Percentiles rank a stretch among this genome's conserved stretches.
phyloP scores from a whole-genome alignment of 2,797 vertebrate genomes.

The Oophaga sylvatica region DNA sequence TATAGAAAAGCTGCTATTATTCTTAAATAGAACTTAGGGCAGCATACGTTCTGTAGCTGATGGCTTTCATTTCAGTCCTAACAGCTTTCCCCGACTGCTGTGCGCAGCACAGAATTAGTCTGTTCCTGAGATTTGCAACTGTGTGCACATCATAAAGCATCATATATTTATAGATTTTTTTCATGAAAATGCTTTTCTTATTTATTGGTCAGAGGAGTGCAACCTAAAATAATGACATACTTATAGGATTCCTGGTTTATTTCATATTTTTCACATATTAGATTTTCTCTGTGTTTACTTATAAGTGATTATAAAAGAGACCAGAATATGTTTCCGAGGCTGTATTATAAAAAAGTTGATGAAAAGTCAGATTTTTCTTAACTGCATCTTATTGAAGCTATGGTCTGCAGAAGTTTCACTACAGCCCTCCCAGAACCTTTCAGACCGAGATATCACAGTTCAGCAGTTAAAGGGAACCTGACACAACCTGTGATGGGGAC shows the following conservation, averaged over 20 bases:
- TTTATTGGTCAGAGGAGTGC: constrained; percentile 18
- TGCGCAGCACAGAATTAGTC: constrained; percentile 2
- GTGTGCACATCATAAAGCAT: constrained; percentile 26
- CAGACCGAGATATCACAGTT: too few species aligned
- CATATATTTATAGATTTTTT: background rate
- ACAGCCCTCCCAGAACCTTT: background rate
- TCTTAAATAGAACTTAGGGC: background rate
- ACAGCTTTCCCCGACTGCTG: constrained; percentile 7
- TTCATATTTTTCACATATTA: constrained; percentile 8
- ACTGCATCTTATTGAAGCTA: too few species aligned
- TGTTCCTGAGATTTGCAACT: constrained; percentile 36
- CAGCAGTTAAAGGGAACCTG: too few species aligned
- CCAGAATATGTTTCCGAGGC: background rate
- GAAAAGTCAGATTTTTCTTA: background rate
- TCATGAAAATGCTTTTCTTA: constrained; percentile 19
- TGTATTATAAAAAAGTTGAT: background rate
- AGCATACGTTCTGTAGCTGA: constrained; percentile 12
- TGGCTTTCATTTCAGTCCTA: constrained; percentile 20
- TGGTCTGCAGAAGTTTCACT: background rate
- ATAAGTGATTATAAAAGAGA: background rate
- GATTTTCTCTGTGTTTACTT: background rate
- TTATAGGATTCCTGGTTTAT: constrained; percentile 19
- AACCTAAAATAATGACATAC: constrained; percentile 18
- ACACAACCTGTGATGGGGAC: too few species aligned
- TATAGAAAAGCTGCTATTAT: background rate